Conservation (phyloP, 2,888 invertebrate species). For the Creontiades dilutus region DNA sequence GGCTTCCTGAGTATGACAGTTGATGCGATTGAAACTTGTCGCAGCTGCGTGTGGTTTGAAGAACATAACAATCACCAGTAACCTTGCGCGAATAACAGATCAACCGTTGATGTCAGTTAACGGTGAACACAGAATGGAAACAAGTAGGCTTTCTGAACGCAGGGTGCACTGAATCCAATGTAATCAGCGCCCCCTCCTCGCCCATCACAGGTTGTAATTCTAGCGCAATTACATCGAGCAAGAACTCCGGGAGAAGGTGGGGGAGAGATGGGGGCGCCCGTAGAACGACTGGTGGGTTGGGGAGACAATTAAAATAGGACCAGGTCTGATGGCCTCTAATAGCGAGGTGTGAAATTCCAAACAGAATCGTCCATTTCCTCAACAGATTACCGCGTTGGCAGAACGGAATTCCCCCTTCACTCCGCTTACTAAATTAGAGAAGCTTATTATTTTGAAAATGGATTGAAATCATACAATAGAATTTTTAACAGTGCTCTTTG, state of each 20-base stretch:
- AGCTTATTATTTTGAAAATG: conserved; percentile 28
- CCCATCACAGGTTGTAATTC: conserved; percentile 61
- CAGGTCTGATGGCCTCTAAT: conserved; percentile 65
- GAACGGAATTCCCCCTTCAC: conserved; percentile 64
- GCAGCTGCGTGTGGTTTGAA: neutral
- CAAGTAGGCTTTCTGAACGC: conserved; percentile 53
- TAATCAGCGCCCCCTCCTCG: conserved; percentile 61
- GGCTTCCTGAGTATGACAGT: too few relatives aligned
- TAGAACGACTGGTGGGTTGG: conserved; percentile 25
- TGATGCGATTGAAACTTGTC: too few relatives aligned
- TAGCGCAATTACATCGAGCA: conserved; percentile 67
- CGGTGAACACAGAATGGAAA: conserved; percentile 21
- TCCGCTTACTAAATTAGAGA: conserved; percentile 52
- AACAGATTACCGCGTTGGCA: conserved; percentile 66
- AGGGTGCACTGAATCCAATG: conserved; percentile 60
- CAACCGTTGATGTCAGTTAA: neutral
- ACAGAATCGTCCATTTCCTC: conserved; percentile 70
- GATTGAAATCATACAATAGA: neutral
- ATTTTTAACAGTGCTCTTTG: too few relatives aligned
- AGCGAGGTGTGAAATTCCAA: conserved; percentile 71
- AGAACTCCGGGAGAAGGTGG: conserved; percentile 34
- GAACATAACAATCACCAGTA: neutral
- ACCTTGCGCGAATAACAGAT: conserved; percentile 4
- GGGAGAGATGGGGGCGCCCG: conserved; percentile 28
- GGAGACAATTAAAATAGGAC: conserved; percentile 67